These are phyloP conservation scores for Gila robusta DNA, from an alignment of 2,797 vertebrate genomes.

Conservation along the genomic window DNA sequence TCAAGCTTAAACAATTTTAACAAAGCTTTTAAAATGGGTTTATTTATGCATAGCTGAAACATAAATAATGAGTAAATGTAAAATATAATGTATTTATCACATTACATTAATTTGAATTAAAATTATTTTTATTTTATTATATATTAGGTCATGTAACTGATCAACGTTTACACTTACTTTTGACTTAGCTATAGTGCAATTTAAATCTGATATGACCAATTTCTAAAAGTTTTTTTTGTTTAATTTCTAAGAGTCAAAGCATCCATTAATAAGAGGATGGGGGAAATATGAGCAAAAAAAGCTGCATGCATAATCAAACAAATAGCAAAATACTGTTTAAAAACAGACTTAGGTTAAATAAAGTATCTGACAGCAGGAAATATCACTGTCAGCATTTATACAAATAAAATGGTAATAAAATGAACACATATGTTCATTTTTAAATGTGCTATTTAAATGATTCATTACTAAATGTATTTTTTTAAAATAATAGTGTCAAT, in stretches of 20 bases:
- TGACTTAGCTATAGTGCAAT: not conserved
- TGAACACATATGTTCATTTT: not conserved
- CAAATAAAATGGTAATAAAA: not conserved
- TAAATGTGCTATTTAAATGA: not conserved
- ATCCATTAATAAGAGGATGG: not conserved
- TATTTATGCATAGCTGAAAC: slow-evolving; percentile 3
- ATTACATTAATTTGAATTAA: not conserved
- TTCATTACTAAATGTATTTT: not conserved
- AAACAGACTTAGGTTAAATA: not conserved
- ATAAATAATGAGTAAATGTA: not conserved
- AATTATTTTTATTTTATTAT: not conserved
- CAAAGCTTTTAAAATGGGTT: slow-evolving; percentile 73
- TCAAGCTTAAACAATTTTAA: slow-evolving; percentile 83
- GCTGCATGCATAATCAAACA: not conserved
- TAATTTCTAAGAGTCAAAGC: not conserved
- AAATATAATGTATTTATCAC: not conserved
- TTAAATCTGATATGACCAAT: not conserved
- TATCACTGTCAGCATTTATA: not conserved
- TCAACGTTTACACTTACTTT: not conserved
- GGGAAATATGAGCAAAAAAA: not conserved
- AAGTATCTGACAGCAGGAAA: not conserved
- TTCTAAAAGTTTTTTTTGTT: not conserved
- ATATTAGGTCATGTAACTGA: not conserved
- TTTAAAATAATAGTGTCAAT: not conserved
- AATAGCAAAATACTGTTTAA: not conserved